phyloP scores from a whole-genome alignment of 1,140 invertebrate genomes.

The Atta texana region DNA sequence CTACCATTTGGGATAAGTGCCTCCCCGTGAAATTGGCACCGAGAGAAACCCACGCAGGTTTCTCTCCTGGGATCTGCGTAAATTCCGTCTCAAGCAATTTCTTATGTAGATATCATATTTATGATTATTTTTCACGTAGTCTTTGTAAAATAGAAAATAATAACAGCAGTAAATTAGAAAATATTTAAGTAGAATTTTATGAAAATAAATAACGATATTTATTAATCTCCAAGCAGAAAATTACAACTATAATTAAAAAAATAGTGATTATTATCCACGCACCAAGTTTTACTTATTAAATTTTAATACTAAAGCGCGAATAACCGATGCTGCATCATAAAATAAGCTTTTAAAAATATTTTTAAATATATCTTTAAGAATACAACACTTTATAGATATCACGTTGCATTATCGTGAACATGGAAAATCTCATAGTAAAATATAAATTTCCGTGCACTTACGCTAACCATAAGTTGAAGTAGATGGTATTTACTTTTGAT shows the following conservation, averaged over 20 bases:
- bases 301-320: not conserved
- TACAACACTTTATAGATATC: slow-evolving; percentile 1
- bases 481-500: slow-evolving; percentile 50
- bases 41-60: slow-evolving; percentile 63
- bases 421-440: slow-evolving; percentile 42
- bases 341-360: slow-evolving; percentile 9
- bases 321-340: not conserved
- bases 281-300: not conserved
- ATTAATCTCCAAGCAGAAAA: not conserved
- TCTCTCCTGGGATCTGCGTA: slow-evolving; percentile 45
- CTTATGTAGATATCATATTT: not conserved
- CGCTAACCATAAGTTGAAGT: slow-evolving; percentile 41
- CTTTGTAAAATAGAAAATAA: not conserved
- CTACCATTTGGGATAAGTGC: slow-evolving; percentile 78
- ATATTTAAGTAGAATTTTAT: not conserved
- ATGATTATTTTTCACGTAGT: slow-evolving; percentile 17
- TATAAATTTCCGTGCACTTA: slow-evolving; percentile 31
- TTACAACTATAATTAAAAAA: not conserved
- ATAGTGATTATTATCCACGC: not conserved
- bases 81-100: slow-evolving; percentile 33
- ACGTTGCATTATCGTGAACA: slow-evolving; percentile 24
- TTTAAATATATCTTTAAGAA: not conserved
- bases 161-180: not conserved
- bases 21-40: slow-evolving; percentile 76
- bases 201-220: not conserved